These are phyloP conservation scores for Notolabrus celidotus DNA, from an alignment of 2,797 vertebrate species.

Conservation along the genomic window DNA sequence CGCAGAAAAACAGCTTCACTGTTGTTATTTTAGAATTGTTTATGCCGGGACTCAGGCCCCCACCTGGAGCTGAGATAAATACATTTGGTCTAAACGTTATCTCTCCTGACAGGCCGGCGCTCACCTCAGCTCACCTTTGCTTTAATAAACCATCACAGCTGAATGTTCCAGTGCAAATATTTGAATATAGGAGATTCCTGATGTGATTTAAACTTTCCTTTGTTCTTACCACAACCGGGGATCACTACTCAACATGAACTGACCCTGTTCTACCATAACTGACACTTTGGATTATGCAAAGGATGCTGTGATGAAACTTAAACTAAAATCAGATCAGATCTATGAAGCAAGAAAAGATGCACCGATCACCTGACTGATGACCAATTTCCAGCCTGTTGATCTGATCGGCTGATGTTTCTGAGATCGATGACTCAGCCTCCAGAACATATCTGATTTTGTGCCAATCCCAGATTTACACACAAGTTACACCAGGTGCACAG, in stretches of 20 bases:
- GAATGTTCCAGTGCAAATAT: constrained; percentile 9
- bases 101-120: background rate
- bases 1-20: background rate
- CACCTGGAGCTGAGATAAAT: constrained; percentile 25
- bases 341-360: no score
- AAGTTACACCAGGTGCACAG: no score
- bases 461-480: no score
- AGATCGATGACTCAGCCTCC: no score
- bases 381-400: no score
- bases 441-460: no score
- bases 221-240: background rate
- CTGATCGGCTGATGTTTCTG: no score
- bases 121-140: constrained; percentile 14
- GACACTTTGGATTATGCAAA: no score
- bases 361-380: no score
- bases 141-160: constrained; percentile 23
- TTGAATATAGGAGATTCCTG: constrained; percentile 18
- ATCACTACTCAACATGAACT: background rate
- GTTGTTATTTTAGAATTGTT: constrained; percentile 25
- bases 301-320: no score
- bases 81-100: constrained; percentile 25
- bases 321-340: no score
- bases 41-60: background rate
- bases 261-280: no score
- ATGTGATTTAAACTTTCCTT: constrained; percentile 27